Evolutionary conservation across 2,797 vertebrate genomes (phyloP), one percentile per base, ranked within the genome.

Genomic region (Argya squamiceps): DNA sequence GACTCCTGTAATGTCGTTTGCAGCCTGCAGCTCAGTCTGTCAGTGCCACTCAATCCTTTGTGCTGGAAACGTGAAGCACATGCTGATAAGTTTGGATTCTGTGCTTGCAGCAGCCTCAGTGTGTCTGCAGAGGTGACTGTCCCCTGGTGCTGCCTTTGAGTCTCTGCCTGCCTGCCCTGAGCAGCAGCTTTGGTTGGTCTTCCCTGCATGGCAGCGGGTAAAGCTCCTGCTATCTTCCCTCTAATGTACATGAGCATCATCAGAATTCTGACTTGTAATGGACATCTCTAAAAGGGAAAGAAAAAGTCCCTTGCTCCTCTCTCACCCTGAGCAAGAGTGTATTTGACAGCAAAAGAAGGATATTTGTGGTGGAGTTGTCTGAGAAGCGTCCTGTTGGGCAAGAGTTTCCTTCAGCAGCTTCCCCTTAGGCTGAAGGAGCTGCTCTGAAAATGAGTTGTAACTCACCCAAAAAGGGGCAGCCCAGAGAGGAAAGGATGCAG

Each of bases 331-430:
- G 78, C 76, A 69, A 58, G 58, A 59, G 62, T 70, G 64, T 63
- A 70, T 90, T 89, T 91, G 71, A 85, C 47, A 68, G 55, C 0
- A 0, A 56, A 83, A 84, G 74, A 59, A 60, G 83, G 63, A 34
- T 88, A n/a, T 56, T 94, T 94, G 74, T 84, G 92, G 63, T 91
- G 30, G 81, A 68, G 59, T 70, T 88, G 95, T 93, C 92, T 94
- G 90, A 90, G 85, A 88, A 67, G 79, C 2, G 19, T 93, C 85
- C 85, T 71, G 59, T 88, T 75, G 52, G 79, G 90, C 83, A 79
- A 71, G 69, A 52, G 41, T 89, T 92, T 69, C 81, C 37, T 84
- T 87, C 75, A 63, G 55, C 67, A 74, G 70, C 75, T 74, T 56
- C 67, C 50, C 46, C 52, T 47, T 24, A 17, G 41, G 43, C 87